These are phyloP conservation scores for Sitobion miscanthi DNA, from an alignment of 1,140 invertebrate genomes.

Conservation along the genomic window DNA sequence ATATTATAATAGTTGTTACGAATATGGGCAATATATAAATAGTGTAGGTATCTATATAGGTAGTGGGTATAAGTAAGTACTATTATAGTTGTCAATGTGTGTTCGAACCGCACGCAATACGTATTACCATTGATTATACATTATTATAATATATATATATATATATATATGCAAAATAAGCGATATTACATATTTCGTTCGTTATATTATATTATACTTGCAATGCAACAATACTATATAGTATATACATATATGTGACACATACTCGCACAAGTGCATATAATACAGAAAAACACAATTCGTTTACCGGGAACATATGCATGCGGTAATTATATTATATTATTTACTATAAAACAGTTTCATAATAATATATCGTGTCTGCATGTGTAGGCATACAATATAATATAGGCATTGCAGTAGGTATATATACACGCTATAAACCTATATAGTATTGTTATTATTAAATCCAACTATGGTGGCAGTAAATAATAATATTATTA, in stretches of 20 bases:
- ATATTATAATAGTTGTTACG: not conserved
- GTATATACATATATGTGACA: not conserved
- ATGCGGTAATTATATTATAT: not conserved
- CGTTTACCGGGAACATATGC: not conserved
- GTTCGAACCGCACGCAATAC: not conserved
- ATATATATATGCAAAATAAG: not conserved
- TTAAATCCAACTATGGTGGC: not conserved
- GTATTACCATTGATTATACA: not conserved
- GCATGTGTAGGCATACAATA: not conserved
- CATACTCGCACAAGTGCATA: not conserved
- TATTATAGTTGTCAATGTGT: not conserved
- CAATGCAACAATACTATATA: not conserved
- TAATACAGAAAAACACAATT: constrained; percentile 10
- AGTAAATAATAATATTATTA: not conserved
- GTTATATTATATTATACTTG: not conserved
- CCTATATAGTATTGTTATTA: not conserved
- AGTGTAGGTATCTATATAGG: not conserved
- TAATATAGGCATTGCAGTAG: not conserved
- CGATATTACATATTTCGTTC: not conserved
- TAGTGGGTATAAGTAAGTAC: too few relatives aligned
- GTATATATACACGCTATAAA: not conserved
- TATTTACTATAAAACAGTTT: not conserved
- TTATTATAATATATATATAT: not conserved
- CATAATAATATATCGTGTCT: not conserved
- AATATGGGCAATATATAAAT: not conserved